Base-by-base conservation (phyloP, 2,888 invertebrate genomes). In the Nemotelus nigrinus region DNA sequence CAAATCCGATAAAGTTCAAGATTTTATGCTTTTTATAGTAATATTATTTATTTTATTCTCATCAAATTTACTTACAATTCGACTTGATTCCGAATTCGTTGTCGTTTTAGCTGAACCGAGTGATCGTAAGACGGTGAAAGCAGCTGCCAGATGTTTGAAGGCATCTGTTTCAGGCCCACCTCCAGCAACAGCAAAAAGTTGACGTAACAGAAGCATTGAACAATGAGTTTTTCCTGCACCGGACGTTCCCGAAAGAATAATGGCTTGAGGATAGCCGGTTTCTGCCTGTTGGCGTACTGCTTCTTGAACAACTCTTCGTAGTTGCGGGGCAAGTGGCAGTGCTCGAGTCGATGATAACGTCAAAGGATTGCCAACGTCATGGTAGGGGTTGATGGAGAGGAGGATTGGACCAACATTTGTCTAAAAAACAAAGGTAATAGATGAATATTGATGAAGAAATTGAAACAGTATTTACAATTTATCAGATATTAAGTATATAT, bases 81-180 rank as follows among this genome's bases (percentile, higher is more conserved):
- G 92, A 87, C 96, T 96, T 83, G 97, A 96, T 89, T 97, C 95
- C 43, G 95, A 93, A 88, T 97, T 97, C 81, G 93, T 93, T 72
- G 92, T 91, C 71, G 97, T 97, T 88, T 96, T 95, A 64, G 97
- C 97, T 57, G 95, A 94, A 81, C 96, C 96, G 79, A 98, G 90
- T 43, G 96, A 95, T 81, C 96, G 91, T 82, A 98, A 90, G 80
- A 97, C 97, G 80, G 97, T 97, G 88, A 98, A 96, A 71, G 97
- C 96, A 76, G 98, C 97, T 10, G 96, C 96, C 81, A 97, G 91
- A 88, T 97, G 97, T 88, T 97, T 97, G 88, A 96, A 98, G 65
- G 97, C 96, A 88, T 97, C 97, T 43, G 97, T 97, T 89, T 97
- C 96, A 3, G 95, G 94, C 70, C 97, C 97, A 82, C 97, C 97